Evolutionary conservation across 2,797 vertebrate species (phyloP).

Genomic region (Rhynchonycteris naso): DNA sequence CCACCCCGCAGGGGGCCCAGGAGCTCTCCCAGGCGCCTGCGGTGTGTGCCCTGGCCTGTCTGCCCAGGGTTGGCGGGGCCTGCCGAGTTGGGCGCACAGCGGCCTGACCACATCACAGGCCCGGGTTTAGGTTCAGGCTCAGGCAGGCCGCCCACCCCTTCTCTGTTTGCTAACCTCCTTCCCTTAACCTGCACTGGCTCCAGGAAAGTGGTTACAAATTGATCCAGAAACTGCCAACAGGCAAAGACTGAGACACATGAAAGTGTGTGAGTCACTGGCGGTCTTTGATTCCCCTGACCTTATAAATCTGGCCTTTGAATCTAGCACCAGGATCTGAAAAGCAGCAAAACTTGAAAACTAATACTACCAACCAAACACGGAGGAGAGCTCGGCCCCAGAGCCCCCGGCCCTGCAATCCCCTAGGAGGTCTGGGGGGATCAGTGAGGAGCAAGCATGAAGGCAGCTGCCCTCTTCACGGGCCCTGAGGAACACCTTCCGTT

Average conservation of each 20-base stretch:
- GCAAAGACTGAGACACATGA: constrained; percentile 65
- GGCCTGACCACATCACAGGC: constrained; percentile 78
- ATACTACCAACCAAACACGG: not conserved
- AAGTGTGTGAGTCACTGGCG: constrained; percentile 70
- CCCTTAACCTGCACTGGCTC: constrained; percentile 76
- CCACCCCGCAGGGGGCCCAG: constrained; percentile 31
- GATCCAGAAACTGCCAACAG: constrained; percentile 69
- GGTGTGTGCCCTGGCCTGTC: constrained; percentile 70
- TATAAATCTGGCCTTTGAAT: constrained; percentile 72
- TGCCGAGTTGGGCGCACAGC: not conserved
- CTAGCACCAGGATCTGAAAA: constrained; percentile 51
- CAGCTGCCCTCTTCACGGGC: not conserved
- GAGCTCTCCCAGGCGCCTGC: constrained; percentile 49
- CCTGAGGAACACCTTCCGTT: not conserved
- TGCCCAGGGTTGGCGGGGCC: constrained; percentile 6
- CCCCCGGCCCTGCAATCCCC: no score
- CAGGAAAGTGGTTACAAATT: constrained; percentile 74
- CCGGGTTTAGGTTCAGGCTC: constrained; percentile 40
- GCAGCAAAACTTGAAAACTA: constrained; percentile 32
- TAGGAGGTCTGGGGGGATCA: not conserved
- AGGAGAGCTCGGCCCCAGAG: not conserved
- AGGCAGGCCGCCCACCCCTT: constrained; percentile 67
- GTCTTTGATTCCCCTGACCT: constrained; percentile 67
- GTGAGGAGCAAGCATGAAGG: not conserved
- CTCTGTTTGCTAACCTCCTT: constrained; percentile 62